Conservation (phyloP, 2,113 vertebrate species). For the Hydrochoerus hydrochaeris region DNA sequence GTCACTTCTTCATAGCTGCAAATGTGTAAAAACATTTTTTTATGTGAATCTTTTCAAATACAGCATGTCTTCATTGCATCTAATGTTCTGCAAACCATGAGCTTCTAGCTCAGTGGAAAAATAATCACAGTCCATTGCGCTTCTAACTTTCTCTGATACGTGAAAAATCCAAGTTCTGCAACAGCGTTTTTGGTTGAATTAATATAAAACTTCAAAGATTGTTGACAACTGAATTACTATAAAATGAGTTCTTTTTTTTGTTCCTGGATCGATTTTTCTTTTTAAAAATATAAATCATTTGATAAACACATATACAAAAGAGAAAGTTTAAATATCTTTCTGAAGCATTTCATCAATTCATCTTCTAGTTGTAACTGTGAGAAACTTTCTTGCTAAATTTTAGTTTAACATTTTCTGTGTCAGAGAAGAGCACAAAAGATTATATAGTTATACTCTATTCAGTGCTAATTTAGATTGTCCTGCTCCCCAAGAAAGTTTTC, state of each 20-base stretch:
- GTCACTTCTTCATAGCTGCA: neutral
- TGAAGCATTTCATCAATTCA: neutral
- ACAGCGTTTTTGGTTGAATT: constrained; percentile 58
- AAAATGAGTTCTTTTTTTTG: neutral
- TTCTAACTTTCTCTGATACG: constrained; percentile 45
- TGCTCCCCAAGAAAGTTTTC: neutral
- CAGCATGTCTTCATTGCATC: constrained; percentile 52
- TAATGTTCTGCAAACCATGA: constrained; percentile 67
- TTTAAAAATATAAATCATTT: neutral
- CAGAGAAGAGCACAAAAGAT: neutral
- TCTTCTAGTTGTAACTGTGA: neutral
- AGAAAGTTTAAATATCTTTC: neutral
- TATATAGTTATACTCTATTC: neutral
- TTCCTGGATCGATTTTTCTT: neutral
- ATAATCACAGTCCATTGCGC: constrained; percentile 70
- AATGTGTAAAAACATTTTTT: neutral
- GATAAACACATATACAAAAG: neutral
- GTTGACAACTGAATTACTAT: neutral
- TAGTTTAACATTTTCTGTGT: constrained; percentile 13
- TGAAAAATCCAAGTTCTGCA: constrained; percentile 59
- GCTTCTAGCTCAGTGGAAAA: constrained; percentile 76
- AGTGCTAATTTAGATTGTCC: neutral
- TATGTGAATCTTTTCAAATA: neutral
- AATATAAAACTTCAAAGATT: constrained; percentile 54
- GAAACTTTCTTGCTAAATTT: neutral